These are phyloP conservation scores for Pyrrhia umbra DNA, from an alignment of 2,888 invertebrate genomes.

Conservation along the genomic window DNA sequence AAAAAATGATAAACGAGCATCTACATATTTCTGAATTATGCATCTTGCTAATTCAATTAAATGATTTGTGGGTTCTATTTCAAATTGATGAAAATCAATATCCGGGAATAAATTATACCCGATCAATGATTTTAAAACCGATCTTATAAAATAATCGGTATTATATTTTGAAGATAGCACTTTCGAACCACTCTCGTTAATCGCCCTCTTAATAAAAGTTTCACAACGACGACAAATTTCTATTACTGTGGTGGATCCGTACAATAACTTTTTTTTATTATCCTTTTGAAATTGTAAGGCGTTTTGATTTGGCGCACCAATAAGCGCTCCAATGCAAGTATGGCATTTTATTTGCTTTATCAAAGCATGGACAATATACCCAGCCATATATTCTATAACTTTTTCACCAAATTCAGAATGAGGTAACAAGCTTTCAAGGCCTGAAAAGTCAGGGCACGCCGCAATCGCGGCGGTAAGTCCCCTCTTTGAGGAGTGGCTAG, in stretches of 20 bases:
- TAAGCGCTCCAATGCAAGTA: slow-evolving; percentile 1
- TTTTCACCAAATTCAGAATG: no score
- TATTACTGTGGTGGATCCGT: neutral
- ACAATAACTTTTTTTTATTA: no score
- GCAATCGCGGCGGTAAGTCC: no score
- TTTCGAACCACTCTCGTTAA: neutral
- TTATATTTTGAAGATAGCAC: neutral
- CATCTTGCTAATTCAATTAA: slow-evolving; percentile 14
- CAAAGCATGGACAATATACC: neutral
- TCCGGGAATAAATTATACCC: slow-evolving; percentile 11
- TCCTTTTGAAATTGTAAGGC: no score
- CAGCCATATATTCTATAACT: neutral
- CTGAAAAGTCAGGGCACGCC: no score
- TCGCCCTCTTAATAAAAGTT: slow-evolving; percentile 6
- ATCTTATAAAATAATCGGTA: slow-evolving; percentile 1
- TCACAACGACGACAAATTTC: slow-evolving; percentile 7
- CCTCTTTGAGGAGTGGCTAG: no score
- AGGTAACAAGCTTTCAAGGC: no score
- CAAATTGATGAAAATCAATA: slow-evolving; percentile 5
- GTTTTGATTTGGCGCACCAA: neutral
- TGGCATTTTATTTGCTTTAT: slow-evolving; percentile 4
- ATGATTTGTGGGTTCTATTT: neutral
- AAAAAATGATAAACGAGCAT: no score
- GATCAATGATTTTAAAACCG: slow-evolving; percentile 2
- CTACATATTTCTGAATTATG: no score